phyloP scores from a whole-genome alignment of 2,888 invertebrate genomes.

The Macropis europaea region DNA sequence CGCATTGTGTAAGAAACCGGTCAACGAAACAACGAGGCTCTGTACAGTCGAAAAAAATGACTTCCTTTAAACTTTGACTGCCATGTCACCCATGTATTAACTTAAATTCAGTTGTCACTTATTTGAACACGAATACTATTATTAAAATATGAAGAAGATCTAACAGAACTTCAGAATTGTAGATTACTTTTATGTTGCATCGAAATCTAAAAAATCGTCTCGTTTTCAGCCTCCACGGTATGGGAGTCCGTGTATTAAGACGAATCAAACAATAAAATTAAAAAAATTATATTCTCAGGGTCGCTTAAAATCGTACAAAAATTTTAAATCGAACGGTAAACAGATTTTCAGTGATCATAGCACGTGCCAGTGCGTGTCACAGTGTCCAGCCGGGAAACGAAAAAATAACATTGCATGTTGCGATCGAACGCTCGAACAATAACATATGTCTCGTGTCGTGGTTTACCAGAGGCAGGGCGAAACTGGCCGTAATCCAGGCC shows the following conservation, averaged over 20 bases:
- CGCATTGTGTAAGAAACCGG: slow-evolving; percentile 28
- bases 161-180: too few species aligned
- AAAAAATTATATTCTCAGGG: too few species aligned
- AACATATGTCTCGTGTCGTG: slow-evolving; percentile 58
- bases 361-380: slow-evolving; percentile 19
- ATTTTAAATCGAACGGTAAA: neutral
- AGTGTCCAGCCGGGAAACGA: neutral
- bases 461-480: slow-evolving; percentile 24
- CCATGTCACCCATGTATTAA: too few species aligned
- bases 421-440: slow-evolving; percentile 34
- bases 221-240: too few species aligned
- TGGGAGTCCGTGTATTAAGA: too few species aligned
- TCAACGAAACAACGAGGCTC: slow-evolving; percentile 63
- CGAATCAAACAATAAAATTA: too few species aligned
- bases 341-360: slow-evolving; percentile 15
- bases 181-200: too few species aligned
- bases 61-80: too few species aligned
- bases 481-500: slow-evolving; percentile 44
- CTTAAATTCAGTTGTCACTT: too few species aligned
- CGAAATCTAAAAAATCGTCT: too few species aligned
- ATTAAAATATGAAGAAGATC: too few species aligned
- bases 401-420: slow-evolving; percentile 29
- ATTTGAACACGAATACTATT: too few species aligned
- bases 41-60: neutral
- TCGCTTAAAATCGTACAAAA: neutral